A percentile compares a stretch with the other conserved stretches of the same genome.
Evolutionary conservation across 2,113 vertebrate species (phyloP).

Genomic region (Erythrocercus mccallii): DNA sequence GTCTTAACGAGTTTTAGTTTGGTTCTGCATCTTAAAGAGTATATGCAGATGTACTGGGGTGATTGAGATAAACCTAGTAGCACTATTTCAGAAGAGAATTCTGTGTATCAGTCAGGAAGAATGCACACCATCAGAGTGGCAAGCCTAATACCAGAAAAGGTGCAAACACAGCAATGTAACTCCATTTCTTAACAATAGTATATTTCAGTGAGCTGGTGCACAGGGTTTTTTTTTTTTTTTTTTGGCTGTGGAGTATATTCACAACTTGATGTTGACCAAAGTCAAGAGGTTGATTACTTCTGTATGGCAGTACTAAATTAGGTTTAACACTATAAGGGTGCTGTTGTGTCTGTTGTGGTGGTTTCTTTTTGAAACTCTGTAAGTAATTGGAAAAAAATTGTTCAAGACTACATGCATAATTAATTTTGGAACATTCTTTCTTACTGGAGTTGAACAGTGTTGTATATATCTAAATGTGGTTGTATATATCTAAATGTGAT

Average conservation of each 20-base stretch:
- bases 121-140: background rate
- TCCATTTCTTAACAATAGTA: fast-evolving
- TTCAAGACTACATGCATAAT: background rate
- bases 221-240: background rate
- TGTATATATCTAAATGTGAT: background rate
- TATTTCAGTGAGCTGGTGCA: background rate
- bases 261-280: fast-evolving
- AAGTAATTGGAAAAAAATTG: background rate
- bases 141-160: background rate
- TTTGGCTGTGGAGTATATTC: background rate
- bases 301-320: background rate
- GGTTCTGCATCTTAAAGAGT: background rate
- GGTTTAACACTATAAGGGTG: background rate
- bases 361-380: background rate
- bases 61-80: background rate
- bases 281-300: background rate
- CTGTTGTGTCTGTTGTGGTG: background rate
- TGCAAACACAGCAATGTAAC: background rate
- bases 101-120: background rate
- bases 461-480: background rate
- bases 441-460: background rate
- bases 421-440: background rate
- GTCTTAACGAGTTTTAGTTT: background rate
- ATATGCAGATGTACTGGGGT: fast-evolving
- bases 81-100: background rate